Base-by-base conservation (phyloP, 2,113 vertebrate species). In the Phylloscopus whistleri region DNA sequence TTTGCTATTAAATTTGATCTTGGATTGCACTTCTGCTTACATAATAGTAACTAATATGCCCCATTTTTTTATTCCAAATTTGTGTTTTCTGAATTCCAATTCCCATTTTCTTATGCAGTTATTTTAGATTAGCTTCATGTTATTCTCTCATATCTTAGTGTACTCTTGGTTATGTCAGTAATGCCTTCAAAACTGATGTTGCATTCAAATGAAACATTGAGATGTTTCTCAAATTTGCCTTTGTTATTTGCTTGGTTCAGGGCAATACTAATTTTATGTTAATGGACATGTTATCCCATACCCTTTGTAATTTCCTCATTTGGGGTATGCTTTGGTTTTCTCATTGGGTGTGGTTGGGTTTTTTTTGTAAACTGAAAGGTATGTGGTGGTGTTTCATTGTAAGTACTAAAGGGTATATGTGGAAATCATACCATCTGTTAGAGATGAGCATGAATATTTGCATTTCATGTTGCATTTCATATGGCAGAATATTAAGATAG, bases 1-100 rank as follows among this genome's bases (percentile, higher is more conserved):
- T 98, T 95, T 95, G 84, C 73, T 94, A 35, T 95, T 94, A 92
- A 94, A 94, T 88, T 87, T 93, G 81, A 94, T 96, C 78, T 80
- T 92, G 60, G 75, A 72, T 74, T 96, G 60, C 56, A 64, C 33
- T 97, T 48, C 73, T 90, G 62, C 67, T 96, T 96, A 51, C 24
- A 68, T 64, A 64, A 33, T 70, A 53, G 39, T 68, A 82, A 91
- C 68, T 83, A 87, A 79, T 79, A 62, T 87, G 23, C 14, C 37
- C 16, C 19, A 31, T 77, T 92, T 46, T 87, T 78, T 80, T 43
- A 74, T 84, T 80, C 20, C 21, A 28, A 64, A 13, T 46, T 94
- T 79, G 5, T 70, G 3, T 86, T 80, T 88, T 85, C 33, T 73
- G 28, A 37, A 31, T 69, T 35, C 37, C 20, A 74, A 1, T 6